Conservation (phyloP, 2,797 vertebrate species). For the Hephaestus fuliginosus region DNA sequence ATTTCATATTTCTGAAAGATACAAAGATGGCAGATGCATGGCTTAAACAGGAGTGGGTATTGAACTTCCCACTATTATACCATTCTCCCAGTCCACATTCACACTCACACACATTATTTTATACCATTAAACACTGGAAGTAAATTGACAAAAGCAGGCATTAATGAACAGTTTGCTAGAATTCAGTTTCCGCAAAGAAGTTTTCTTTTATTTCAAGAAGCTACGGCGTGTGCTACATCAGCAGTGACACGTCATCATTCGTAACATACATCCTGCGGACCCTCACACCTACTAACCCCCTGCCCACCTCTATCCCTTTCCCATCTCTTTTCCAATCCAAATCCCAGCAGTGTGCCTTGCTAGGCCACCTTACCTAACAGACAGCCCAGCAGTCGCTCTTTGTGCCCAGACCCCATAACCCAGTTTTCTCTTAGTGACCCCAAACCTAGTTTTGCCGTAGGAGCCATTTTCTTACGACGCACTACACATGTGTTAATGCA, state of each 20-base stretch:
- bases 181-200: neutral
- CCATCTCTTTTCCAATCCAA: slow-evolving; percentile 67
- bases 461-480: slow-evolving; percentile 17
- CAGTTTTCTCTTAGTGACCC: slow-evolving; percentile 59
- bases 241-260: neutral
- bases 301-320: slow-evolving; percentile 23
- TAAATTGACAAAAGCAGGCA: neutral
- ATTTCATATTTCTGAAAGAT: neutral
- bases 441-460: slow-evolving; percentile 47
- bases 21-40: neutral
- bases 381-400: slow-evolving; percentile 53
- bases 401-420: slow-evolving; percentile 67
- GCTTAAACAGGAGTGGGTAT: neutral
- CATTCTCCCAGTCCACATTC: neutral
- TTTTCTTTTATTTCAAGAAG: slow-evolving; percentile 12
- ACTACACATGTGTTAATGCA: slow-evolving; percentile 17
- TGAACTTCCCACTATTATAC: neutral
- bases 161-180: neutral
- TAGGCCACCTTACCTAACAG: slow-evolving; percentile 36
- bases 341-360: slow-evolving; percentile 64
- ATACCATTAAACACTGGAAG: neutral
- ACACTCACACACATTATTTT: neutral
- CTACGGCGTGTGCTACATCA: neutral
- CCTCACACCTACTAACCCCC: slow-evolving; percentile 20
- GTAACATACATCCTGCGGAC: slow-evolving; percentile 13